phyloP scores from a whole-genome alignment of 2,113 vertebrate species.

The Saccopteryx bilineata region DNA sequence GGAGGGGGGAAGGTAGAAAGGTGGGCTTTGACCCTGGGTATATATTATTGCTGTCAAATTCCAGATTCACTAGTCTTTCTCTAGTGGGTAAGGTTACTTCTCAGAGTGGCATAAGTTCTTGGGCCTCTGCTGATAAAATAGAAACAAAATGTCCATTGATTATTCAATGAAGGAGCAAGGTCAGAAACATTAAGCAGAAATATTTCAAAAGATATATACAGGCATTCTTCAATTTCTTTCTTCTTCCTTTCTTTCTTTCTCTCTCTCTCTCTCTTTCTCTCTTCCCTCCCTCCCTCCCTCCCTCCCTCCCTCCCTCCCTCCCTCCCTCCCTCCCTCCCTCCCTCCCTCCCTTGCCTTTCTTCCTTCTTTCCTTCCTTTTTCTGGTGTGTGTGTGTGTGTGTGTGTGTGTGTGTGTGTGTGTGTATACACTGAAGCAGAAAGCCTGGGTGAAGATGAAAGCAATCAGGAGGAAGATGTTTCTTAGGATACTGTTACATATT shows the following conservation, averaged over 20 bases:
- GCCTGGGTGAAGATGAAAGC: neutral
- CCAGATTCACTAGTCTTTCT: neutral
- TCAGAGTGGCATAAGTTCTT: neutral
- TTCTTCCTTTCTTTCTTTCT: neutral
- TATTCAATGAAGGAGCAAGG: constrained; percentile 4
- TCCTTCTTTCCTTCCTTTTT: neutral
- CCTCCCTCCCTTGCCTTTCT: no score
- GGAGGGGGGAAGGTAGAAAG: neutral
- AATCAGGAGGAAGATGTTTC: constrained; percentile 45
- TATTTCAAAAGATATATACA: neutral
- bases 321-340: no score
- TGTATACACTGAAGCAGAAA: neutral
- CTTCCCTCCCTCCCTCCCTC: neutral
- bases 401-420: no score
- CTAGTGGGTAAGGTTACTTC: neutral
- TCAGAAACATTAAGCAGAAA: constrained; percentile 41
- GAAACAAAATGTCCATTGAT: neutral
- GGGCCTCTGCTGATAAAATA: constrained; percentile 5
- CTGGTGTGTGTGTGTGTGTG: no score
- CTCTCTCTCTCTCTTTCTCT: neutral
- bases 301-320: neutral
- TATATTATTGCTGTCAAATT: neutral
- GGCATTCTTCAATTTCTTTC: neutral
- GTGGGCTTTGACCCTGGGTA: neutral
- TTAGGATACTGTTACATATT: constrained; percentile 55